Percentiles rank a stretch among this genome's conserved stretches.
These are phyloP conservation scores for Notothenia rossii DNA, from an alignment of 2,113 vertebrate genomes.

Conservation along the genomic window DNA sequence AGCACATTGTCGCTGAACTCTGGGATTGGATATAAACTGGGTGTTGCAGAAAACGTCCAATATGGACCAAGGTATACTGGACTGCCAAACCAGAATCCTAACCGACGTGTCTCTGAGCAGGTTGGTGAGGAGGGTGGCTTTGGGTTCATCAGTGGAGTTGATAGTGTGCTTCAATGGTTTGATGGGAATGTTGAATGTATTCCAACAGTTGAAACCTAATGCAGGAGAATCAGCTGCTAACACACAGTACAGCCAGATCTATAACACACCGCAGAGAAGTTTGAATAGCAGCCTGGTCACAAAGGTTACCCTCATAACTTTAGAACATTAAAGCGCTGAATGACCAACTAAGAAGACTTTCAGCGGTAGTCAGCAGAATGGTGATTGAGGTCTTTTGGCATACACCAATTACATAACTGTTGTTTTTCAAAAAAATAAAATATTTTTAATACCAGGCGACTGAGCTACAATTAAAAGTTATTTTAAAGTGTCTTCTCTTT, in stretches of 20 bases:
- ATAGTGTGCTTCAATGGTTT: constrained; percentile 21
- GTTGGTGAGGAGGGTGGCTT: constrained; percentile 11
- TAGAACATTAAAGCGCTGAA: constrained; percentile 28
- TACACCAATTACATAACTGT: too few relatives aligned
- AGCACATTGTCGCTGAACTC: background rate
- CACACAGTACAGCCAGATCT: constrained; percentile 29
- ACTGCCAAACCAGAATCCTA: background rate
- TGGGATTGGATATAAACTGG: background rate
- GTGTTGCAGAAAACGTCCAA: background rate
- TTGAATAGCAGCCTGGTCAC: constrained; percentile 41
- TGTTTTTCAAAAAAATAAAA: too few relatives aligned
- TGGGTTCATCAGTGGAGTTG: constrained; percentile 30
- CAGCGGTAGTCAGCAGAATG: too few relatives aligned
- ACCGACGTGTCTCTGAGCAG: constrained; percentile 18
- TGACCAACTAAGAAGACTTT: constrained; percentile 6
- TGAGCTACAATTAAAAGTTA: too few relatives aligned
- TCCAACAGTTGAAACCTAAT: constrained; percentile 66
- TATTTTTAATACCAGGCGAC: too few relatives aligned
- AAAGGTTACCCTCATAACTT: constrained; percentile 21
- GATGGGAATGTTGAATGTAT: constrained; percentile 51
- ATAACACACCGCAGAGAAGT: constrained; percentile 19
- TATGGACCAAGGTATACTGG: constrained; percentile 1
- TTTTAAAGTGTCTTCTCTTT: too few relatives aligned
- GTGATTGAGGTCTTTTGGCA: too few relatives aligned
- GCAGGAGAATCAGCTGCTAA: constrained; percentile 30